These are phyloP conservation scores for Drosophila orena DNA, from an alignment of 1,140 invertebrate genomes.

Conservation along the genomic window DNA sequence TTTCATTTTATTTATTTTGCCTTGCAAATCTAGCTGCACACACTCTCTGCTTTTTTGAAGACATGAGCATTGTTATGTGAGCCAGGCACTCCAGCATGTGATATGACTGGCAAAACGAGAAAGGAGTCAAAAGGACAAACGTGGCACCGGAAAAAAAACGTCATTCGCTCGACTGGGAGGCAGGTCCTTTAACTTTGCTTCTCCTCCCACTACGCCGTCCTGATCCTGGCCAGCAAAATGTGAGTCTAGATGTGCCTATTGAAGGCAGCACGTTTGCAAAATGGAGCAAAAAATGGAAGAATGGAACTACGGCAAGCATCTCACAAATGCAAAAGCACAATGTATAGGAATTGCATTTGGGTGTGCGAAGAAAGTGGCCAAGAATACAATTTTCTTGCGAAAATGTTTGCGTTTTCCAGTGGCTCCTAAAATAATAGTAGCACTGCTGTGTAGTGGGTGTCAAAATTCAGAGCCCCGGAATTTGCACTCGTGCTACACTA, in stretches of 20 bases:
- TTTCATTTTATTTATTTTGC: constrained; percentile 31
- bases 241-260: constrained; percentile 35
- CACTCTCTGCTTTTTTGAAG: constrained; percentile 11
- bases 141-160: constrained; percentile 17
- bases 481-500: constrained; percentile 27
- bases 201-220: not conserved
- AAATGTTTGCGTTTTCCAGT: constrained; percentile 8
- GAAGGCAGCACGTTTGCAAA: constrained; percentile 26
- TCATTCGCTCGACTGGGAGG: constrained; percentile 13
- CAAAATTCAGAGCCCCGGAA: constrained; percentile 13
- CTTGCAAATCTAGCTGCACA: constrained; percentile 41
- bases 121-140: constrained; percentile 14
- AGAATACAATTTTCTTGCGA: constrained; percentile 17
- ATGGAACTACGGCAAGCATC: constrained; percentile 26
- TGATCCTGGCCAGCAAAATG: constrained; percentile 20
- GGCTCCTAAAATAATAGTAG: constrained; percentile 7
- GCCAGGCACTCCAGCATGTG: constrained; percentile 32
- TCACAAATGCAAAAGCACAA: constrained; percentile 33
- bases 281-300: constrained; percentile 12
- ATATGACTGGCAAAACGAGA: constrained; percentile 31
- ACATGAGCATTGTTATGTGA: constrained; percentile 45
- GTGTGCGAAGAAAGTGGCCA: constrained; percentile 33
- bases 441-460: not conserved
- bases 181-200: constrained; percentile 22
- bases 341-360: constrained; percentile 36